Conservation (phyloP, 2,888 invertebrate genomes). For the Podabrus alpinus region DNA sequence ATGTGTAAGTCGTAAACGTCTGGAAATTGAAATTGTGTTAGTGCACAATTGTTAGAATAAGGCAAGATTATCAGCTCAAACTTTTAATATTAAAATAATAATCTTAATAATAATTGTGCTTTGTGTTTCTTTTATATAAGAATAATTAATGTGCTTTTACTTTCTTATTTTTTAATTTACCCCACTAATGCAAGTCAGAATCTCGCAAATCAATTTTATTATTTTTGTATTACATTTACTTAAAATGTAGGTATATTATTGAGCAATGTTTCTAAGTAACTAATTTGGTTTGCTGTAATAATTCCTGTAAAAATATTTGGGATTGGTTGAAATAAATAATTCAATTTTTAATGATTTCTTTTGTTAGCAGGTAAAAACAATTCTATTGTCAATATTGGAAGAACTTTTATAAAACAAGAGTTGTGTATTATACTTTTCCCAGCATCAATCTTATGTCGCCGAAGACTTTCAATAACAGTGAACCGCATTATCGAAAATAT, state of each 20-base stretch:
- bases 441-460: no score
- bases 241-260: not conserved
- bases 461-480: no score
- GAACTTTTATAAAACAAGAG: not conserved
- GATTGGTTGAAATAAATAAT: conserved; percentile 22
- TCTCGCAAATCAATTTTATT: not conserved
- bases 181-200: not conserved
- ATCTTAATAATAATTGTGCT: not conserved
- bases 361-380: not conserved
- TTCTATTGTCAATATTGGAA: not conserved
- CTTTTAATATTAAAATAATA: not conserved
- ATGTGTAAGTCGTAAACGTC: not conserved
- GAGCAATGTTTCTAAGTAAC: conserved; percentile 1
- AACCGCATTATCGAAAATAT: no score
- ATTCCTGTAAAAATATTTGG: conserved; percentile 18
- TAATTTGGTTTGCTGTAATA: conserved; percentile 9
- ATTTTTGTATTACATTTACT: not conserved
- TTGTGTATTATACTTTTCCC: not conserved
- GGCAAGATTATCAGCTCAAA: not conserved
- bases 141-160: not conserved
- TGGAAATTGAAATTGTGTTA: not conserved
- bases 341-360: conserved; percentile 4
- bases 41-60: not conserved
- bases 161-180: not conserved
- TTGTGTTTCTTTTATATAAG: not conserved